These are phyloP conservation scores for Brachyistius frenatus DNA, from an alignment of 2,113 vertebrate genomes.

Conservation along the genomic window DNA sequence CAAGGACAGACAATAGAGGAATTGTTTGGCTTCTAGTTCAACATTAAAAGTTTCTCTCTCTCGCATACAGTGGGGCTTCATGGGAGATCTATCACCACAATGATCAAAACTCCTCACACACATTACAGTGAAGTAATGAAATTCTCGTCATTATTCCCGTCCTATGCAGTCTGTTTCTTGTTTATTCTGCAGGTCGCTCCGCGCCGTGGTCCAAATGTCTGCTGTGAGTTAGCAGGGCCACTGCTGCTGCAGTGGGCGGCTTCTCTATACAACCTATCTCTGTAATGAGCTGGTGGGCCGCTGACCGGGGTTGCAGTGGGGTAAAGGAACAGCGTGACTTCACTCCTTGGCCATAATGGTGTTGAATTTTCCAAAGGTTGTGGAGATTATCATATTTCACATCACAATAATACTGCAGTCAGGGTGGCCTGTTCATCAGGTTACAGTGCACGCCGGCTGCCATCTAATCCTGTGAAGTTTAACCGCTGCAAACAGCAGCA, in stretches of 20 bases:
- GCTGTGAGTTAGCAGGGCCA: constrained; percentile 44
- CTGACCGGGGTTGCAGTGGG: constrained; percentile 11
- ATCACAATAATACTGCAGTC: constrained; percentile 20
- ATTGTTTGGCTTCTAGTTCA: constrained; percentile 31
- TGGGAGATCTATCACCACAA: constrained; percentile 25
- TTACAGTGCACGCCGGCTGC: constrained; percentile 7
- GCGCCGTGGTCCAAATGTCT: constrained; percentile 54
- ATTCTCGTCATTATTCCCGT: constrained; percentile 35
- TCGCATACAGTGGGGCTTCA: constrained; percentile 8
- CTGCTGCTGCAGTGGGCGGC: constrained; percentile 22
- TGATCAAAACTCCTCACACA: constrained; percentile 35
- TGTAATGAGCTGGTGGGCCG: constrained; percentile 43
- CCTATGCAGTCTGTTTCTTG: constrained; percentile 51
- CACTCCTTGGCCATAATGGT: constrained; percentile 18
- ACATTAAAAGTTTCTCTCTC: constrained; percentile 32
- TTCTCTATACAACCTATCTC: constrained; percentile 30
- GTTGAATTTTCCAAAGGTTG: constrained; percentile 48
- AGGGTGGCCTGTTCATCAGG: constrained; percentile 31
- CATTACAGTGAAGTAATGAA: constrained; percentile 24
- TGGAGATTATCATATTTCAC: constrained; percentile 47
- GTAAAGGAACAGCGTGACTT: constrained; percentile 19
- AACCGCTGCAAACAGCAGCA: constrained; percentile 4
- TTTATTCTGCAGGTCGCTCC: constrained; percentile 49
- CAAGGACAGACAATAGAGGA: constrained; percentile 60
- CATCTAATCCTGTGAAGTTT: constrained; percentile 15